Base-by-base conservation (phyloP, 2,113 vertebrate species). In the Pristiophorus japonicus region DNA sequence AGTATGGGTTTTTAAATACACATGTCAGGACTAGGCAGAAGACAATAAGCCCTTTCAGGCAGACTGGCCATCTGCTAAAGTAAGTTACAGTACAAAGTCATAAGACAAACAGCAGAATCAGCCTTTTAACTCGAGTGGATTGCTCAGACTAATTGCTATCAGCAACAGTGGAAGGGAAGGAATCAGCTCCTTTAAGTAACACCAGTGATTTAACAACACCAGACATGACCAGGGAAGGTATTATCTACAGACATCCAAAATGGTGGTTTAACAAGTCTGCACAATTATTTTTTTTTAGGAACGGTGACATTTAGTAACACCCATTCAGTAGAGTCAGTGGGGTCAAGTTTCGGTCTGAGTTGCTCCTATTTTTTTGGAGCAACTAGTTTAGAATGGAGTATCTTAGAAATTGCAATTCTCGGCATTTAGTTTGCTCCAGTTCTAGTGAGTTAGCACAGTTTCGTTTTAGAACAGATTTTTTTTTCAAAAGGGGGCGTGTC, bases 11-110 rank as follows among this genome's bases (percentile, higher is more conserved):
- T n/a, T 38, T 65, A 63, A 92, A 92, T 38, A 18, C 34, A 63
- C 59, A 92, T n/a, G 59, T 65, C 51, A 62, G 12, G 38, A 22
- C 59, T 7, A 92, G 18, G 59, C n/a, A 16, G 59, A 59, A 63
- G 59, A 92, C 90, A 92, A 92, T 65, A 63, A 92, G 90, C 5
- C 62, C 59, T 92, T 92, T 65, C 90, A 92, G 90, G 59, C 90
- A 92, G n/a, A 38, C 85, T 92, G 45, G 38, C 90, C 59, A 65
- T 92, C 59, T 92, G 59, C 59, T 92, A 62, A 63, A 92, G 18
- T 92, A 63, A 92, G 55, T 38, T 92, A 63, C 30, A 55, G 84
- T 59, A 59, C 47, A 63, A 92, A 20, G 90, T 92, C 90, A 92
- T 65, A 63, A 65, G 59, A 65, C 34, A 38, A 92, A 59, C 85